Evolutionary conservation across 2,113 vertebrate genomes (phyloP).

Genomic region (Cnemophilus loriae): DNA sequence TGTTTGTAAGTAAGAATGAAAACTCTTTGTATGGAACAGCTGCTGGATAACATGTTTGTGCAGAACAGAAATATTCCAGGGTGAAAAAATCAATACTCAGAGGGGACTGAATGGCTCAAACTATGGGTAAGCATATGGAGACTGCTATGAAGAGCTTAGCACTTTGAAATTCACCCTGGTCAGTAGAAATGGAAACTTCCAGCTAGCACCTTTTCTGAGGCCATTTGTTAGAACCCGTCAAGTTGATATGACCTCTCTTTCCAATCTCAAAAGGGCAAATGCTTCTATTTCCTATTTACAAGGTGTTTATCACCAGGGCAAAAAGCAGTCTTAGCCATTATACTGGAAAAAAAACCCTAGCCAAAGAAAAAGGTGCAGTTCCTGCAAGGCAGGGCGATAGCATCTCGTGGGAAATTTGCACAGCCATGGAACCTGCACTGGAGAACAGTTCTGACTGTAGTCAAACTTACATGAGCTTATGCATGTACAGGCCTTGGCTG

Average conservation of each 20-base stretch:
- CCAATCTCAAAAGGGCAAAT: background rate
- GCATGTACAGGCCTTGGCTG: background rate
- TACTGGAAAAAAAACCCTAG: fast-evolving
- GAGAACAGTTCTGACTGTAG: background rate
- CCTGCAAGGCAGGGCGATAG: background rate
- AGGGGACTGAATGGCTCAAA: background rate
- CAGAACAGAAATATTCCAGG: background rate
- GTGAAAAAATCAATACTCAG: background rate
- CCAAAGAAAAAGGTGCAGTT: background rate
- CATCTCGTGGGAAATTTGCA: background rate
- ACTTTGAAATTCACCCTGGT: background rate
- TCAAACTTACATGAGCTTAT: background rate
- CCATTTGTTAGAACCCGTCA: background rate
- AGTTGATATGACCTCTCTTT: background rate
- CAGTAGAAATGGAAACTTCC: background rate
- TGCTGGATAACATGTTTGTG: background rate
- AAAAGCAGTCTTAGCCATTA: background rate
- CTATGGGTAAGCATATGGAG: background rate
- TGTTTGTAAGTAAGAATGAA: background rate
- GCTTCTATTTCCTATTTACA: background rate
- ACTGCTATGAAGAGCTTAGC: background rate
- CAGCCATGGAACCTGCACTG: background rate
- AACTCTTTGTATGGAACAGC: background rate
- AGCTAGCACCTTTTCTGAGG: background rate
- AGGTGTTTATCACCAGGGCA: background rate